phyloP scores from a whole-genome alignment of 2,888 invertebrate species.

The Sarcophaga subvicina region DNA sequence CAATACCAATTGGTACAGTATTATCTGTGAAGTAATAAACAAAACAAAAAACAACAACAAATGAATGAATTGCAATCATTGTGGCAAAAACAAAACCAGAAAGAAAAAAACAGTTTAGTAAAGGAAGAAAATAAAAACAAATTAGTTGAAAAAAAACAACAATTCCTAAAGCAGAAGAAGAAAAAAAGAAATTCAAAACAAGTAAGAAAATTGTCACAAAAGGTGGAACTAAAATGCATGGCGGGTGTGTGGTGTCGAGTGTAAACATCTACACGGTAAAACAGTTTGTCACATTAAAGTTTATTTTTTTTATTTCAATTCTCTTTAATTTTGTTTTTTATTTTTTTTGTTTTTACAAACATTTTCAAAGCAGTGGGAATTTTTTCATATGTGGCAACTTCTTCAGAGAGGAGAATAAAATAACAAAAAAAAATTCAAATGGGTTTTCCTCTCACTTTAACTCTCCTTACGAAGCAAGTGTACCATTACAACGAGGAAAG shows the following conservation, averaged over 20 bases:
- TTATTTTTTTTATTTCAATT: too few relatives aligned
- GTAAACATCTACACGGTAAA: too few relatives aligned
- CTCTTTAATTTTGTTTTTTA: too few relatives aligned
- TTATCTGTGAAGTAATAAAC: conserved; percentile 78
- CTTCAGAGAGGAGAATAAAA: too few relatives aligned
- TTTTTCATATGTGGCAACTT: too few relatives aligned
- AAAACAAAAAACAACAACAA: conserved; percentile 38
- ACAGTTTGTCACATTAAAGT: too few relatives aligned
- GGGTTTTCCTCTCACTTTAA: not conserved
- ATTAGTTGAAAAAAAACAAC: conserved; percentile 2
- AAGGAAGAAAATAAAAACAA: conserved; percentile 6
- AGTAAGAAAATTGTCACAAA: not conserved
- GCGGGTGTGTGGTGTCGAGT: too few relatives aligned
- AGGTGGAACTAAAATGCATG: too few relatives aligned
- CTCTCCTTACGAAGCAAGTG: conserved; percentile 41
- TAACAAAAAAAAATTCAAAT: not conserved
- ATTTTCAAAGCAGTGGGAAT: too few relatives aligned
- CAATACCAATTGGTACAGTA: conserved; percentile 92
- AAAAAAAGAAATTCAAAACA: not conserved
- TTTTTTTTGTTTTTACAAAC: too few relatives aligned
- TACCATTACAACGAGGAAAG: conserved; percentile 21
- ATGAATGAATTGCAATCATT: conserved; percentile 22
- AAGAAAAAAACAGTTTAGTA: conserved; percentile 4
- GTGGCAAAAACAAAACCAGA: conserved; percentile 17
- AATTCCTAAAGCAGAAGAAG: not conserved